Evolutionary conservation across 2,888 invertebrate genomes (phyloP), one percentile per base, ranked within the genome.

Genomic region (Microctonus brassicae): DNA sequence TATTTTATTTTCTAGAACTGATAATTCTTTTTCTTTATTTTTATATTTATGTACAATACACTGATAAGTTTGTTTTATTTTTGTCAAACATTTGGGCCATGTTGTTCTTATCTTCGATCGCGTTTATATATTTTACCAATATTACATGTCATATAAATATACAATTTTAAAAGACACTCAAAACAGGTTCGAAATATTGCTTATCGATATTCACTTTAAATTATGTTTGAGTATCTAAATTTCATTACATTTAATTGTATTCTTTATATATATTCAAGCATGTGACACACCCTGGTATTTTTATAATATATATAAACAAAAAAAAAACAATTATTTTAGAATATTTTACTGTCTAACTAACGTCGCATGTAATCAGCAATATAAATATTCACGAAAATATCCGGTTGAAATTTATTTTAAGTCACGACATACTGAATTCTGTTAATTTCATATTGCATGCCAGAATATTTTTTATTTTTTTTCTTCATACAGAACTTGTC

Each of bases 371-470:
- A 58, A 58, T 58, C 33, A 58, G 29, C 29, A 20, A 29, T 11
- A 17, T 57, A 36, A 55, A 34, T 66, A 63, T 42, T 62, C 63
- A 63, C 26, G 10, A 34, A 13, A 55, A 57, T 6, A 55, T 57
- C 33, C 10, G 26, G 24, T 52, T 47, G 33, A 24, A 29, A 9
- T 47, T 63, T 29, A 24, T 20, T 22, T 22, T 39, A 34, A 55
- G 36, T 36, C 24, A n/a, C 36, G 17, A 36, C 47, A 22, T 24
- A 33, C 22, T 55, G 39, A 66, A 66, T 66, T 58, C 39, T 39
- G 66, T 57, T 66, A 39, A 39, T 39, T 66, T 66, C n/a, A n/a
- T 57, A n/a, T 57, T 57, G 57, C 36, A 33, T 53, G 22, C 26
- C 26, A 17, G 26, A 20, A 47, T 57, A 57, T 57, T 66, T 66